A percentile compares a stretch with the other conserved stretches of the same genome.
These are phyloP conservation scores for Labrus mixtus DNA, from an alignment of 2,113 vertebrate species.

Conservation along the genomic window DNA sequence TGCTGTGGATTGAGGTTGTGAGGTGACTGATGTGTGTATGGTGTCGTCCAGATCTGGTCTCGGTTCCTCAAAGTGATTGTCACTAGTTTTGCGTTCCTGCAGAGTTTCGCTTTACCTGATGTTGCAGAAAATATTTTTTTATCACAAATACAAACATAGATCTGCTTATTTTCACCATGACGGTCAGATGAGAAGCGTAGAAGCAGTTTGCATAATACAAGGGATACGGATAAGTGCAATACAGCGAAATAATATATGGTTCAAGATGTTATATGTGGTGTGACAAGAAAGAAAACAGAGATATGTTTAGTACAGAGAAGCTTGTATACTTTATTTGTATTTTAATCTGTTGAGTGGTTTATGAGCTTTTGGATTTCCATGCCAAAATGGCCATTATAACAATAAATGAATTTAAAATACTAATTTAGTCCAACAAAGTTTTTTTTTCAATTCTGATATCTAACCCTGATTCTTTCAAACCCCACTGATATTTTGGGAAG, in stretches of 20 bases:
- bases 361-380: neutral
- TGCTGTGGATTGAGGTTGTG: constrained; percentile 60
- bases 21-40: constrained; percentile 56
- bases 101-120: constrained; percentile 39
- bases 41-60: constrained; percentile 48
- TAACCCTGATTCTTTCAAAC: neutral
- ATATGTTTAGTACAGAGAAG: constrained; percentile 1
- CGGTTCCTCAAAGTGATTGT: constrained; percentile 62
- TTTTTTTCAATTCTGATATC: neutral
- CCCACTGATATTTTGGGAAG: constrained; percentile 52
- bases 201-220: constrained; percentile 1
- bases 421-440: neutral
- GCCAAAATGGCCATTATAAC: neutral
- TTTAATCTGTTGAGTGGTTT: constrained; percentile 8
- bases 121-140: constrained; percentile 32
- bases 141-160: constrained; percentile 15
- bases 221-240: neutral
- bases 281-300: neutral
- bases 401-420: neutral
- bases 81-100: constrained; percentile 17
- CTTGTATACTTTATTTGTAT: neutral
- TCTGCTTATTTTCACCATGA: constrained; percentile 31
- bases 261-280: neutral
- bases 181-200: constrained; percentile 1
- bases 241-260: neutral